Conservation (phyloP, 2,797 vertebrate species). For the Avahi laniger region DNA sequence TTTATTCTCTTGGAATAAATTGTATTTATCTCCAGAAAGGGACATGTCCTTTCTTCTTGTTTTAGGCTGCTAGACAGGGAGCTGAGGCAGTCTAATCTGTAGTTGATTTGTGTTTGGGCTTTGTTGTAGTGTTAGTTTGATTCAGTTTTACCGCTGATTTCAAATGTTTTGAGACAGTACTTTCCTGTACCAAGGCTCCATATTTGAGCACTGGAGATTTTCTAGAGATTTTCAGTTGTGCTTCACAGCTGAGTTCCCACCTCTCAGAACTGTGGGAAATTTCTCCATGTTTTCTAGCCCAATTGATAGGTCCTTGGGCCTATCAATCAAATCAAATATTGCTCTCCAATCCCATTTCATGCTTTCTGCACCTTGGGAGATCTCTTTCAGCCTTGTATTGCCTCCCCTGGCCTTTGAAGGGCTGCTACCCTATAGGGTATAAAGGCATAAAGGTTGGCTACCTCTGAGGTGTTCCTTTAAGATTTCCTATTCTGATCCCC, state of each 20-base stretch:
- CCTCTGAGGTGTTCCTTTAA: background rate
- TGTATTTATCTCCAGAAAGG: background rate
- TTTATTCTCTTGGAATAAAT: constrained; percentile 1
- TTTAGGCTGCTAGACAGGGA: background rate
- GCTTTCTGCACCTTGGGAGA: background rate
- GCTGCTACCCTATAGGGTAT: background rate
- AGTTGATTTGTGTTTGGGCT: background rate
- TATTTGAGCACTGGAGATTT: background rate
- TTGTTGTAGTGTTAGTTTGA: constrained; percentile 15
- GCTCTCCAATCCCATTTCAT: background rate
- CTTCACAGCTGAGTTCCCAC: background rate
- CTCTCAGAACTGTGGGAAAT: background rate
- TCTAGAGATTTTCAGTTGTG: background rate
- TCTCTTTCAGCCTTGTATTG: background rate
- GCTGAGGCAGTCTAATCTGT: background rate
- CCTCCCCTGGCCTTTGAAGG: background rate
- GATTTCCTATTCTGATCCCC: background rate
- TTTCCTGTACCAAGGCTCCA: background rate
- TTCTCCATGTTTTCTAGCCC: background rate
- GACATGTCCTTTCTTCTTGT: background rate
- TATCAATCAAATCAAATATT: too few relatives aligned
- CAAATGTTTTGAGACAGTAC: background rate
- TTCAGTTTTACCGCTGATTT: background rate
- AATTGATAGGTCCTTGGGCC: background rate
- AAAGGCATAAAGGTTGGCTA: background rate